These are phyloP conservation scores for Lateolabrax maculatus DNA, from an alignment of 2,797 vertebrate genomes.

Conservation along the genomic window DNA sequence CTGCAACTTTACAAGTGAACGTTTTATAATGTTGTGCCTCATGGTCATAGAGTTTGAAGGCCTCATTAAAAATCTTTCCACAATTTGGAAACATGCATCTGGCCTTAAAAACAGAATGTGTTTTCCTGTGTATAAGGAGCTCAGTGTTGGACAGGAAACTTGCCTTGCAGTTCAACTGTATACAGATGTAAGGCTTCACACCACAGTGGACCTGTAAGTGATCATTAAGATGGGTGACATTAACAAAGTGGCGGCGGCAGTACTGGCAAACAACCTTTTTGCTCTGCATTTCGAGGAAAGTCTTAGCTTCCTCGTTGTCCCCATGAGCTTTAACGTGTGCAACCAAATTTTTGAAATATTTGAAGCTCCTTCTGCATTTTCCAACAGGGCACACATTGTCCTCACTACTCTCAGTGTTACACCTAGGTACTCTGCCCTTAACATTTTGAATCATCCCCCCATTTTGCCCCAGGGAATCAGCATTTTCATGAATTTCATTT, in stretches of 20 bases:
- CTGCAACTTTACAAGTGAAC: constrained; percentile 91
- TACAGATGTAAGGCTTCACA: constrained; percentile 95
- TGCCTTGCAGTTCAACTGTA: constrained; percentile 96
- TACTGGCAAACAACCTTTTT: constrained; percentile 99
- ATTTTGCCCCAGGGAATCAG: constrained; percentile 84
- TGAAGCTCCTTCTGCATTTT: constrained; percentile 94
- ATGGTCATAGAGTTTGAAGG: constrained; percentile 96
- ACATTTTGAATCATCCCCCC: constrained; percentile 82
- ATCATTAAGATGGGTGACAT: constrained; percentile 95
- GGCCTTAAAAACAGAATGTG: constrained; percentile 92
- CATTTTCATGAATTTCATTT: constrained; percentile 81
- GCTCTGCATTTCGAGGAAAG: constrained; percentile 96
- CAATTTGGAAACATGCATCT: constrained; percentile 98
- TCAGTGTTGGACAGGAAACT: constrained; percentile 94
- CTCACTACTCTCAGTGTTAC: constrained; percentile 81
- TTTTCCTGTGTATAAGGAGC: constrained; percentile 92
- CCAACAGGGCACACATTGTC: constrained; percentile 87
- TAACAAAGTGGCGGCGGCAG: constrained; percentile 96
- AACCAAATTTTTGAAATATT: constrained; percentile 96
- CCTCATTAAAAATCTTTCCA: constrained; percentile 93
- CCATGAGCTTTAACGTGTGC: constrained; percentile 94
- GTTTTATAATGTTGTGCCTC: constrained; percentile 98
- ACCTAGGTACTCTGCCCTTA: constrained; percentile 75
- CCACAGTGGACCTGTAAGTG: constrained; percentile 98
- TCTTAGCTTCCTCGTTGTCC: constrained; percentile 93